Conservation (phyloP, 2,797 vertebrate species). For the Bovichtus variegatus region DNA sequence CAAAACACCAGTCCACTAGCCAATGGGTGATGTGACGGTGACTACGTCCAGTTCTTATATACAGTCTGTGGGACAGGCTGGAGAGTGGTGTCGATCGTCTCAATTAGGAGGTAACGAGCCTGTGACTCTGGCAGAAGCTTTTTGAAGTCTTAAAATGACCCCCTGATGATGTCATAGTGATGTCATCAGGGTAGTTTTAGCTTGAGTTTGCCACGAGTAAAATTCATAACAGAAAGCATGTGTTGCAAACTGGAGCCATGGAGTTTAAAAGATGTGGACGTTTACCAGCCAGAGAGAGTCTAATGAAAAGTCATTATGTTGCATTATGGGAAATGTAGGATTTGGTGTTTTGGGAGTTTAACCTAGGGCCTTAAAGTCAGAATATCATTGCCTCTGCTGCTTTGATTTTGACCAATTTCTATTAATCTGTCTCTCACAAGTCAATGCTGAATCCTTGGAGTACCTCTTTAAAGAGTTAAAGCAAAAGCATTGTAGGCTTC, state of each 20-base stretch:
- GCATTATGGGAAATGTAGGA: background rate
- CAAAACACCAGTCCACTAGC: no score
- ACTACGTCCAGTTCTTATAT: no score
- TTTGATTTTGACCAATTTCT: background rate
- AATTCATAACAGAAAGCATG: background rate
- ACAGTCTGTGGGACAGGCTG: background rate
- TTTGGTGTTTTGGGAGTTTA: background rate
- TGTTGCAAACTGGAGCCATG: background rate
- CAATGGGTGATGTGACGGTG: no score
- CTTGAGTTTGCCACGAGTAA: background rate
- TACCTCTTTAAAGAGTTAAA: background rate
- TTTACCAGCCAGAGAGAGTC: background rate
- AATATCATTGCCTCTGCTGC: background rate
- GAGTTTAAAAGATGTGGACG: background rate
- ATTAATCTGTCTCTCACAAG: background rate
- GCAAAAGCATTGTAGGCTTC: background rate
- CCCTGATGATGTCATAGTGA: background rate
- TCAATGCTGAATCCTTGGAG: background rate
- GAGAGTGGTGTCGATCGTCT: background rate
- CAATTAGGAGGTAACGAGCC: background rate
- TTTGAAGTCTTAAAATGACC: background rate
- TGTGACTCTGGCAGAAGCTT: background rate
- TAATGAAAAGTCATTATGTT: background rate
- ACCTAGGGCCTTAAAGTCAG: background rate
- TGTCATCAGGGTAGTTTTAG: background rate